These are phyloP conservation scores for Micropterix aruncella DNA, from an alignment of 2,888 invertebrate genomes.

Conservation along the genomic window DNA sequence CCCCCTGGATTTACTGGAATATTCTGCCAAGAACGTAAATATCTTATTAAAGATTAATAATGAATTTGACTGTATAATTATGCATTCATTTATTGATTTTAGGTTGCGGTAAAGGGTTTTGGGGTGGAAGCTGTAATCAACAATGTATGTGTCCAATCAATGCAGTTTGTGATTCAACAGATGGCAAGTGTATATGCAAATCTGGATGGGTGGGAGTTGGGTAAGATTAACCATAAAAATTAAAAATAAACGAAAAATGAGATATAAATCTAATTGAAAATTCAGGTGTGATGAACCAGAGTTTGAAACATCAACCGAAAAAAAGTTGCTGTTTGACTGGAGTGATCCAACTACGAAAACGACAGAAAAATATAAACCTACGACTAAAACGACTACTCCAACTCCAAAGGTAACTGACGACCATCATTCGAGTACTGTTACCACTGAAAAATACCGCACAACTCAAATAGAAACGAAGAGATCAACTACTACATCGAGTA, in stretches of 20 bases:
- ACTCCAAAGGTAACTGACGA: no score
- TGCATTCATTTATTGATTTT: slow-evolving; percentile 14
- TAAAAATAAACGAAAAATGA: neutral
- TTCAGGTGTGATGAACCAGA: slow-evolving; percentile 20
- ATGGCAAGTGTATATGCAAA: slow-evolving; percentile 51
- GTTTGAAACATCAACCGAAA: slow-evolving; percentile 6
- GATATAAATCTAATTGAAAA: neutral
- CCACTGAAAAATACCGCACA: no score
- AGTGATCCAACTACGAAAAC: no score
- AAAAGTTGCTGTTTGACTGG: slow-evolving; percentile 11
- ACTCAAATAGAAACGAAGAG: no score
- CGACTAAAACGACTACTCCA: no score
- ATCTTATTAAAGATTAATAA: slow-evolving; percentile 5
- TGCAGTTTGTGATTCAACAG: slow-evolving; percentile 46
- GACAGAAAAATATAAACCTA: no score
- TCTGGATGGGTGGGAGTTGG: slow-evolving; percentile 54
- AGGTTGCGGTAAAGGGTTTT: slow-evolving; percentile 55
- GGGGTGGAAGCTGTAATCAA: slow-evolving; percentile 61
- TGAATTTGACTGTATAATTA: slow-evolving; percentile 2
- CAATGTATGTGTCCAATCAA: slow-evolving; percentile 48
- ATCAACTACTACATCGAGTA: no score
- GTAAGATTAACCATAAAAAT: slow-evolving; percentile 28
- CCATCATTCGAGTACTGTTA: no score
- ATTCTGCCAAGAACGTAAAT: slow-evolving; percentile 43
- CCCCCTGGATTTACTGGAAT: slow-evolving; percentile 45